Base-by-base conservation (phyloP, 2,113 vertebrate species). In the Galbula dea region DNA sequence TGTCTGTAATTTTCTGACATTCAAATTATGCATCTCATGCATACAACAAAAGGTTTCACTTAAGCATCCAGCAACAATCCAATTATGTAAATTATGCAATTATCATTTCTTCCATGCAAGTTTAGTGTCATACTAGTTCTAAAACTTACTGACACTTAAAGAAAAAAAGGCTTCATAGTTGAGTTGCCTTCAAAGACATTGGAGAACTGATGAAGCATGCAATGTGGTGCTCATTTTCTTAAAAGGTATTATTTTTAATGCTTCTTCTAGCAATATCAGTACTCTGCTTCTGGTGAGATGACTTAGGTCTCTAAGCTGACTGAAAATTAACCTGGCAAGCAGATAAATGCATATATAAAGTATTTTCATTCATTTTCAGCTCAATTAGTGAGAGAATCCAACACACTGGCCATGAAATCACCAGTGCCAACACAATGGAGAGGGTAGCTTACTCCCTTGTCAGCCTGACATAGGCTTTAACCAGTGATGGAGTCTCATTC, bases 61-160 rank as follows among this genome's bases (percentile, higher is more conserved):
- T 89, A 16, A 83, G 63, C 41, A 92, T 76, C 75, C 86, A 88
- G 37, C 55, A 90, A 62, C 34, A 92, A 71, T 81, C 59, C 22
- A 69, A 49, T 74, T 86, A 82, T 83, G 83, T 77, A 81, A 94
- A 88, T 88, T 1, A 59, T 74, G 76, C 41, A 88, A 90, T 94
- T 83, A 92, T 77, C 72, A 90, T 73, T 90, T 83, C 59, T 88
- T 81, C 63, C 68, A 51, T 51, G 20, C 34, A 69, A 81, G 49
- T 49, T 80, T 62, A n/a, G 34, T n/a, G 55, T 43, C 65, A 77
- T 30, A 66, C n/a, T 69, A 37, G 41, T 74, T 80, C 59, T 75
- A 54, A 88, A 77, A 67, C 37, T 36, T 26, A 51, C 67, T 71
- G 65, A 78, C 81, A 65, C 24, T 68, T 14, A 88, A 72, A 23